Conservation (phyloP, 1,140 invertebrate genomes). For the Lamellibrachia luymesi region DNA sequence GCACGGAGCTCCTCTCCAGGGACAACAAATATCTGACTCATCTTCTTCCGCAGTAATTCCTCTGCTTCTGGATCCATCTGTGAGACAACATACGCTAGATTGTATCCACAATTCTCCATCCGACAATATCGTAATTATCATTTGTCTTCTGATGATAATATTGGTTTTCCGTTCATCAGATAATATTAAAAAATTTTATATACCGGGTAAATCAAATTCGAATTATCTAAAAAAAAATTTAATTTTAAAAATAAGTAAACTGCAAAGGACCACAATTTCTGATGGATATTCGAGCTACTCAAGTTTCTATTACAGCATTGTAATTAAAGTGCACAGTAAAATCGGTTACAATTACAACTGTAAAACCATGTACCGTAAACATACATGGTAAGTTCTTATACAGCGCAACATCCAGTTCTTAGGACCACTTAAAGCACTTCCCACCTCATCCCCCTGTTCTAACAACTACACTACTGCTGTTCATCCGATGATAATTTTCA, state of each 20-base stretch:
- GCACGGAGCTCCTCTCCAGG: constrained; percentile 50
- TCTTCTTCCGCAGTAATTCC: constrained; percentile 45
- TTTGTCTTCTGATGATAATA: too few relatives aligned
- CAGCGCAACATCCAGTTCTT: too few relatives aligned
- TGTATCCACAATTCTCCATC: too few relatives aligned
- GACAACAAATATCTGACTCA: constrained; percentile 48
- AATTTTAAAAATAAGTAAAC: too few relatives aligned
- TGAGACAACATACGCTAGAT: constrained; percentile 16
- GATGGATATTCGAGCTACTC: not conserved
- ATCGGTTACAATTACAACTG: not conserved
- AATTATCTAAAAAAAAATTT: too few relatives aligned
- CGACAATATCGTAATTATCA: too few relatives aligned
- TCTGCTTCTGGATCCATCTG: constrained; percentile 38
- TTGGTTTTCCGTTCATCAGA: too few relatives aligned
- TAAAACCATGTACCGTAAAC: not conserved
- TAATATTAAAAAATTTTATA: not conserved
- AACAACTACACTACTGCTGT: too few relatives aligned
- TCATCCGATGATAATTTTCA: too few relatives aligned
- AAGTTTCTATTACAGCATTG: not conserved
- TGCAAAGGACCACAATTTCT: not conserved
- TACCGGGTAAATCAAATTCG: not conserved
- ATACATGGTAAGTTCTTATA: too few relatives aligned
- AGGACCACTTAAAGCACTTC: too few relatives aligned
- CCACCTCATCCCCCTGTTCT: too few relatives aligned
- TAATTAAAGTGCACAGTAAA: not conserved